Evolutionary conservation across 2,797 vertebrate genomes (phyloP).

Genomic region (Champsocephalus gunnari): DNA sequence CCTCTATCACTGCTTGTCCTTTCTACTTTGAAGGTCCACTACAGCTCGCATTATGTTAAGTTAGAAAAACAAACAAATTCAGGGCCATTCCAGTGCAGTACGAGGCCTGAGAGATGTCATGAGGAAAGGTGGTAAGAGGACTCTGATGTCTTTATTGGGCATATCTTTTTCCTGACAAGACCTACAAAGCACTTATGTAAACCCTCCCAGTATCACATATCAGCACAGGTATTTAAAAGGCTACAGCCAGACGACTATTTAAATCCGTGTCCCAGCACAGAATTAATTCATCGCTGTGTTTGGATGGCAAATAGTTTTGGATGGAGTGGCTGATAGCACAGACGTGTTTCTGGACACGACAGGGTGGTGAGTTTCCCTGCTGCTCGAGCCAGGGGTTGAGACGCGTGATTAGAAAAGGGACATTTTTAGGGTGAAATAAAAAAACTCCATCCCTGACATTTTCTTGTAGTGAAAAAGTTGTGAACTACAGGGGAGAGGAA

Average conservation of each 20-base stretch:
- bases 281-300: constrained; percentile 68
- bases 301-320: constrained; percentile 71
- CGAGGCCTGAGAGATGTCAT: constrained; percentile 48
- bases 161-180: constrained; percentile 50
- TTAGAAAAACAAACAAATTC: constrained; percentile 4
- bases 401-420: constrained; percentile 69
- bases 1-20: constrained; percentile 40
- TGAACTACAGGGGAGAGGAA: constrained; percentile 74
- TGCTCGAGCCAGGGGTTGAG: constrained; percentile 62
- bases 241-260: constrained; percentile 55
- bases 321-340: constrained; percentile 70
- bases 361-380: constrained; percentile 64
- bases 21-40: constrained; percentile 33
- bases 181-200: constrained; percentile 66
- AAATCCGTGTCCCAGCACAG: constrained; percentile 50
- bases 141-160: constrained; percentile 57
- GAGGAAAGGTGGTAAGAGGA: constrained; percentile 42
- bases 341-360: constrained; percentile 69
- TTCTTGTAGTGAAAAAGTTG: constrained; percentile 73
- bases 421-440: constrained; percentile 63
- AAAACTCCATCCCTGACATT: constrained; percentile 69
- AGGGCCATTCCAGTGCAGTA: constrained; percentile 31
- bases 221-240: constrained; percentile 66
- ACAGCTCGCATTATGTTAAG: constrained; percentile 47
- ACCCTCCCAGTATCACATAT: constrained; percentile 68